Percentiles rank a stretch among this genome's conserved stretches.
phyloP scores from a whole-genome alignment of 2,888 invertebrate species.

The Limnephilus marmoratus region DNA sequence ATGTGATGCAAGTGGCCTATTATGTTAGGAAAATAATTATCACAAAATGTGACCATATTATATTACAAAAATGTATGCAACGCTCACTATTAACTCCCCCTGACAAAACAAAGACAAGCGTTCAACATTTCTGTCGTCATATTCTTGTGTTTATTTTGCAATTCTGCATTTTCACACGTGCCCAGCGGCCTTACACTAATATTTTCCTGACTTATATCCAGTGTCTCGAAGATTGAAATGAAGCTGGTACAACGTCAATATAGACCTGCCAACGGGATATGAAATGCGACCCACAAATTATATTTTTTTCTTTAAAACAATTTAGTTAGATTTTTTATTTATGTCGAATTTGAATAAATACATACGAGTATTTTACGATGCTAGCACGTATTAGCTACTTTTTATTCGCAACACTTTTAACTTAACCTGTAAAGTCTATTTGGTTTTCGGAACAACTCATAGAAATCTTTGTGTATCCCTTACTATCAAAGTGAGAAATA shows the following conservation, averaged over 20 bases:
- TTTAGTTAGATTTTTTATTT: neutral
- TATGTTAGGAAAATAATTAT: neutral
- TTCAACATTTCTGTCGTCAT: neutral
- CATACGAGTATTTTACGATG: no score
- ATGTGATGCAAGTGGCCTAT: no score
- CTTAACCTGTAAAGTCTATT: neutral
- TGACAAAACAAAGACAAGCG: neutral
- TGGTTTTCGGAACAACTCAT: no score
- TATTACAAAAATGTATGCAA: neutral
- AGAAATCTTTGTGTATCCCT: no score
- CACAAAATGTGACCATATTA: neutral
- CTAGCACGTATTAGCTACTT: neutral
- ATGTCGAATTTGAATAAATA: neutral
- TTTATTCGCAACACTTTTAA: neutral
- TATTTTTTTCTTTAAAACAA: neutral
- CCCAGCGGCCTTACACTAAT: neutral
- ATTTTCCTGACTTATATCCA: neutral
- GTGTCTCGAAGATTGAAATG: neutral
- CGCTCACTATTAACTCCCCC: neutral
- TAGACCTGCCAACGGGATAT: neutral
- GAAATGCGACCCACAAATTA: neutral
- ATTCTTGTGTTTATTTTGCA: neutral
- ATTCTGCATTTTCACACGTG: conserved; percentile 2
- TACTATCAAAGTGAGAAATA: no score
- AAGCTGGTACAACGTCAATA: neutral